Evolutionary conservation across 2,113 vertebrate genomes (phyloP).

Genomic region (Cichladusa arquata): DNA sequence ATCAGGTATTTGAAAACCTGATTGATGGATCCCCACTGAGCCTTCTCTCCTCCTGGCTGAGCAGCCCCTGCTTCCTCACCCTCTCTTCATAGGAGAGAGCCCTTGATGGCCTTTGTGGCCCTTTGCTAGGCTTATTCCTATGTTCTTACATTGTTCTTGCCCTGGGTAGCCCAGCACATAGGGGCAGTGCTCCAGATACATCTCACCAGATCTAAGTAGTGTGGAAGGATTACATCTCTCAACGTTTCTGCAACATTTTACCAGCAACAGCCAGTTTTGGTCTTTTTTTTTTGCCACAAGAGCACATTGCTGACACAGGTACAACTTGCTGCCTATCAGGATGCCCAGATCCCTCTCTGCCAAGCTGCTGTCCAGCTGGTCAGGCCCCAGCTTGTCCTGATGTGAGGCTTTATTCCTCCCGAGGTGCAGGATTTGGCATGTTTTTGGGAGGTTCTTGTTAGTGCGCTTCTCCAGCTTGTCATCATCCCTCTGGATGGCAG

Average conservation of each 20-base stretch:
- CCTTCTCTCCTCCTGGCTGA: neutral
- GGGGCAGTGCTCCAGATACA: neutral
- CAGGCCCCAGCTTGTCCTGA: neutral
- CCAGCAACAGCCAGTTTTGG: neutral
- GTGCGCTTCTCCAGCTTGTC: neutral
- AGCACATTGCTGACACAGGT: neutral
- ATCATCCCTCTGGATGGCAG: neutral
- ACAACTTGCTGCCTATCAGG: neutral
- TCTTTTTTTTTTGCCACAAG: neutral
- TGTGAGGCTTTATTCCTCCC: neutral
- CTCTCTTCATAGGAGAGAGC: neutral
- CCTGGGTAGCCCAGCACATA: neutral
- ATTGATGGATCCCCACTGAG: neutral
- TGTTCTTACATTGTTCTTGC: neutral
- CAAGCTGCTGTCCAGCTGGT: neutral
- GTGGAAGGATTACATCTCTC: neutral
- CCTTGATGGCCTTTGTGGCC: neutral
- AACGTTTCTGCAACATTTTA: rapidly evolving
- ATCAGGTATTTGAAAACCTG: neutral
- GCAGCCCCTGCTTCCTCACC: neutral
- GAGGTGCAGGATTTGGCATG: neutral
- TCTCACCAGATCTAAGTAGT: neutral
- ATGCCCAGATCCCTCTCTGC: neutral
- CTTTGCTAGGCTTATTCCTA: neutral
- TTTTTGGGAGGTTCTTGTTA: neutral